phyloP scores from a whole-genome alignment of 2,113 vertebrate species.

The Channa argus region DNA sequence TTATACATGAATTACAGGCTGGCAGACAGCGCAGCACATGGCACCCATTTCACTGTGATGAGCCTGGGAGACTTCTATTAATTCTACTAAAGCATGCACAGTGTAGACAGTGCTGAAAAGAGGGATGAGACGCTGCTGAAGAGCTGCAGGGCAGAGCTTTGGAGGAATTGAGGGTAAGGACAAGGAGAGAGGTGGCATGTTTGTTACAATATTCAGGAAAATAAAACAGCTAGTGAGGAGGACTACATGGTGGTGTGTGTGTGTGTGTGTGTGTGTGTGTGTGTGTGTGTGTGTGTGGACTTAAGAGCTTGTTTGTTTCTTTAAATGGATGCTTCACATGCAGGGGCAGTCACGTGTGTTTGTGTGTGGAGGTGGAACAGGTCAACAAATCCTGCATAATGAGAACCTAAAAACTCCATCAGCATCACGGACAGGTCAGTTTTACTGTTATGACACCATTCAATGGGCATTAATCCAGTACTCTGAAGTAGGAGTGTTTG shows the following conservation, averaged over 20 bases:
- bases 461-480: too few species aligned
- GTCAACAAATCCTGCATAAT: slow-evolving; percentile 60
- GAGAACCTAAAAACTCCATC: slow-evolving; percentile 47
- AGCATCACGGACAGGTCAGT: background rate
- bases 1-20: slow-evolving; percentile 78
- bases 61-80: slow-evolving; percentile 66
- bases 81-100: slow-evolving; percentile 68
- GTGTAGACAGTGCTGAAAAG: slow-evolving; percentile 42
- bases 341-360: background rate
- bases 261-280: background rate
- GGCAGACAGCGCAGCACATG: slow-evolving; percentile 65
- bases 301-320: background rate
- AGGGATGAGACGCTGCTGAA: slow-evolving; percentile 55
- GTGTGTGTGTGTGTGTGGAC: background rate
- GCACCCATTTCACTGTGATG: slow-evolving; percentile 61
- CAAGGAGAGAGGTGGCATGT: slow-evolving; percentile 33
- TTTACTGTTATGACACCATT: too few species aligned
- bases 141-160: slow-evolving; percentile 40
- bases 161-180: slow-evolving; percentile 44
- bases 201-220: slow-evolving; percentile 60
- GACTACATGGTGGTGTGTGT: background rate
- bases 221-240: slow-evolving; percentile 25
- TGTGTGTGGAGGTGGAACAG: slow-evolving; percentile 36
- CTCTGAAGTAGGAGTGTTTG: too few species aligned
- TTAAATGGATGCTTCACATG: background rate